A percentile compares a stretch with the other conserved stretches of the same genome.
Conservation (phyloP, 2,113 vertebrate species). For the Scopus umbretta region DNA sequence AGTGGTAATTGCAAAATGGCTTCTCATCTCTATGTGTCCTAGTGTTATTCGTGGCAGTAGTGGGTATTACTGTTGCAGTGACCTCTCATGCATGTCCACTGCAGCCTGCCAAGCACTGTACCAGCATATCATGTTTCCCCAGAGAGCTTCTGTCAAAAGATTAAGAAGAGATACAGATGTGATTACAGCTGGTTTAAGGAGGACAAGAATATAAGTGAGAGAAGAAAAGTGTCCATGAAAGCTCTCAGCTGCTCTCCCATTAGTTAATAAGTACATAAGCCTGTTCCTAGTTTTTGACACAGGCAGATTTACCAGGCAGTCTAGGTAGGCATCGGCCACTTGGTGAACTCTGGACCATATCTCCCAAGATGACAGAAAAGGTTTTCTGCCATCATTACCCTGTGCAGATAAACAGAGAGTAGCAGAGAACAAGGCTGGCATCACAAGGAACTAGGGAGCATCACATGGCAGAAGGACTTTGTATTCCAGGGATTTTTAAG, state of each 20-base stretch:
- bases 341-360: not conserved
- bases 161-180: not conserved
- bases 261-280: not conserved
- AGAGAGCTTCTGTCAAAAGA: not conserved
- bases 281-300: not conserved
- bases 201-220: not conserved
- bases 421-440: not conserved
- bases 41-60: not conserved
- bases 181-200: not conserved
- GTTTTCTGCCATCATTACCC: not conserved
- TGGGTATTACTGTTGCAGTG: not conserved
- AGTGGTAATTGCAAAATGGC: not conserved
- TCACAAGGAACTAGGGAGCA: not conserved
- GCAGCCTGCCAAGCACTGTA: not conserved
- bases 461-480: not conserved
- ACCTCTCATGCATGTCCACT: not conserved
- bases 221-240: not conserved
- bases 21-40: not conserved
- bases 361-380: not conserved
- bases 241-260: not conserved
- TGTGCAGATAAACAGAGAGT: not conserved
- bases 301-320: not conserved
- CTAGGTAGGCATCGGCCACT: not conserved
- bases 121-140: not conserved
- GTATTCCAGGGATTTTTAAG: not conserved